Base-by-base conservation (phyloP, 2,888 invertebrate species). In the Catocala fraxini region DNA sequence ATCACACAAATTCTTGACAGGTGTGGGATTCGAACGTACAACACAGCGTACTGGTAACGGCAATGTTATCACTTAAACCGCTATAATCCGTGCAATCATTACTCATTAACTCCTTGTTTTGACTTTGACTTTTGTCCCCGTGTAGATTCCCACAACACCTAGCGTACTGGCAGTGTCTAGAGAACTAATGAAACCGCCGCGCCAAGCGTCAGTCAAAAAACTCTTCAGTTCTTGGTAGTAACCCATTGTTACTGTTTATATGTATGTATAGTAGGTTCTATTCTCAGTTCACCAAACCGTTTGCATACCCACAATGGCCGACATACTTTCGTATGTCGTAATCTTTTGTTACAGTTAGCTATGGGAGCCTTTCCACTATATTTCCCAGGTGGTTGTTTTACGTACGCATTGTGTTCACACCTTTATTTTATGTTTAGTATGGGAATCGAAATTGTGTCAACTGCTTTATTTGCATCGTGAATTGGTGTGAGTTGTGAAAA, bases 311-410 rank as follows among this genome's bases (percentile, higher is more conserved):
- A 57, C 56, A 51, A 52, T 59, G 42, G 41, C 41, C 65, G 72
- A 70, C 73, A 72, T 68, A 75, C 73, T 75, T 75, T 62, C 59
- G 33, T 58, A 63, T 76, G 73, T 70, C 73, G 59, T 68, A 77
- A 76, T 51, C 73, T 61, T 75, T 74, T 70, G 65, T 72, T 77
- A 62, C 55, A 67, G 39, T 55, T 61, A 52, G 58, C 46, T 52
- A 74, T 77, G 77, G 74, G 75, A 75, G 69, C 53, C 69, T 77
- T 65, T 63, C 47, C 54, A 65, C 59, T 25, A 62, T 49, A 61
- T 67, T 74, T 75, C 71, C 66, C 75, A 77, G 68, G 63, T 51
- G 25, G 33, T 47, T 48, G 53, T 42, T 59, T 48, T 71, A 58
- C 47, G 57, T 72, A 60, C 41, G 57, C 59, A 65, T 70, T 76